Evolutionary conservation across 2,113 vertebrate genomes (phyloP).

Genomic region (Rhea pennata): DNA sequence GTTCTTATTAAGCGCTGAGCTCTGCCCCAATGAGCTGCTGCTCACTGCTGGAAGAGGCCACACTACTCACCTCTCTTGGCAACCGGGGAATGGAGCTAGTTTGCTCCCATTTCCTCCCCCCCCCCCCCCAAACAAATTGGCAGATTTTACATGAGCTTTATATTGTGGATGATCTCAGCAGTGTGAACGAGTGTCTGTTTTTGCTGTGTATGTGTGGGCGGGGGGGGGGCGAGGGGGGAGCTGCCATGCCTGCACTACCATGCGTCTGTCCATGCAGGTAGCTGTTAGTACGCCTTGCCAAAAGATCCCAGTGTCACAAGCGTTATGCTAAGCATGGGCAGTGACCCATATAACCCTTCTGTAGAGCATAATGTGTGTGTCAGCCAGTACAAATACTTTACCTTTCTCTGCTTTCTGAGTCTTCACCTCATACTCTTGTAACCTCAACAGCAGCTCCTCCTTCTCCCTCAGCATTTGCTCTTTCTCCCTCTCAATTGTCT

Average conservation of each 20-base stretch:
- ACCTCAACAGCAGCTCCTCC: slow-evolving; percentile 87
- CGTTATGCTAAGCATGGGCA: not conserved
- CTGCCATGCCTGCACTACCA: no score
- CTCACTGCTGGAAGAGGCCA: not conserved
- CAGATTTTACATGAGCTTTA: not conserved
- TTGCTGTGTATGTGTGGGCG: not conserved
- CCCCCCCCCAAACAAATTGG: not conserved
- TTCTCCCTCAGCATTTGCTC: slow-evolving; percentile 93
- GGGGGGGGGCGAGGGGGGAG: no score
- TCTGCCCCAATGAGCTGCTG: not conserved
- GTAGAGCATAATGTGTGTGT: rapidly evolving
- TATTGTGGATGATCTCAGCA: not conserved
- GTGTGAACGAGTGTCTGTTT: rapidly evolving
- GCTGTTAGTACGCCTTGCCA: not conserved
- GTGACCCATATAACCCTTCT: not conserved
- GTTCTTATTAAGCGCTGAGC: not conserved
- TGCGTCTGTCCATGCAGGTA: rapidly evolving
- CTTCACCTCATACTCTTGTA: slow-evolving; percentile 91
- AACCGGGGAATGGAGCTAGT: not conserved
- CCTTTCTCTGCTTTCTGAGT: slow-evolving; percentile 92
- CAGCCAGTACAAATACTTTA: slow-evolving; percentile 52
- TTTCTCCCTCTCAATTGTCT: slow-evolving; percentile 90
- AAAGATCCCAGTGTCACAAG: not conserved
- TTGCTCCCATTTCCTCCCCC: not conserved
- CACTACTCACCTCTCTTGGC: not conserved